Evolutionary conservation across 1,140 invertebrate genomes (phyloP).

Genomic region (Caerostris extrusa): DNA sequence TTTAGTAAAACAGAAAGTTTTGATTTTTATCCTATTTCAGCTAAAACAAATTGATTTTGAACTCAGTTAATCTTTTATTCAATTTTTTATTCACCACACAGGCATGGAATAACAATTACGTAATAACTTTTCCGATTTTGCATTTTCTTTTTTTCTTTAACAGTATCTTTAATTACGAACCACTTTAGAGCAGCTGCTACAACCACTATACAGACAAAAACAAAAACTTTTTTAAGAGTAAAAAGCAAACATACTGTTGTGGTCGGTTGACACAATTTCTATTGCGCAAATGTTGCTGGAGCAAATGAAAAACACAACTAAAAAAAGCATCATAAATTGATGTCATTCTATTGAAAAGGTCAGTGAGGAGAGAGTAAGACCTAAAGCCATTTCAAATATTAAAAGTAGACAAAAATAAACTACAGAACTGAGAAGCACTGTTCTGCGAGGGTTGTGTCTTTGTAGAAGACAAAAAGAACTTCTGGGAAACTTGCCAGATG

Average conservation of each 20-base stretch:
- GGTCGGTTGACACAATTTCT: slow-evolving; percentile 3
- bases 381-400: background rate
- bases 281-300: background rate
- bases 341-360: background rate
- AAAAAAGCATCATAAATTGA: slow-evolving; percentile 12
- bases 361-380: background rate
- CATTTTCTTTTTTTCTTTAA: background rate
- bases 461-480: background rate
- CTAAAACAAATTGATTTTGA: background rate
- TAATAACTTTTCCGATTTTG: background rate
- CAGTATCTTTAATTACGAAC: background rate
- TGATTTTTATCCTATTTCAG: background rate
- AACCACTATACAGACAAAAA: background rate
- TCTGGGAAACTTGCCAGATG: slow-evolving; percentile 19
- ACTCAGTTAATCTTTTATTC: background rate
- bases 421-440: background rate
- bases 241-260: background rate
- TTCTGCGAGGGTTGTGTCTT: background rate
- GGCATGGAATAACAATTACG: background rate
- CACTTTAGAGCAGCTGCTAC: background rate
- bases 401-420: background rate
- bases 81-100: background rate
- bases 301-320: background rate
- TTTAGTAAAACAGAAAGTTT: background rate
- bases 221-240: background rate